These are phyloP conservation scores for Chironomus tentans DNA, from an alignment of 2,888 invertebrate species.

Conservation along the genomic window DNA sequence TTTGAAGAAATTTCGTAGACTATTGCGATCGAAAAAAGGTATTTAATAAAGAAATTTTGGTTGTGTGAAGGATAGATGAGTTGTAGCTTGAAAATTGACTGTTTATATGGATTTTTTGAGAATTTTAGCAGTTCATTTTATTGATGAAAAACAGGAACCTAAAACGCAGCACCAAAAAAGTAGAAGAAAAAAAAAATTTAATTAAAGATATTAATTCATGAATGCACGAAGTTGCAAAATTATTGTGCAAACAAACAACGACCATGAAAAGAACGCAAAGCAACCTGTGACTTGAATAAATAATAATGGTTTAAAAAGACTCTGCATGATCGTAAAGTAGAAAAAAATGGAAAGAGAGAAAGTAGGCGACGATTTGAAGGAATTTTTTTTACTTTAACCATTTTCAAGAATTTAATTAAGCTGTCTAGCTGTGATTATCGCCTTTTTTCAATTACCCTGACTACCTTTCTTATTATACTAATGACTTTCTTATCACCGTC, in stretches of 20 bases:
- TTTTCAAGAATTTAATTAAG: not conserved
- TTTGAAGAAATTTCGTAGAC: not conserved
- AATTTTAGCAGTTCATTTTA: too few species aligned
- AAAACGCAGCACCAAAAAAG: not conserved
- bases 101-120: too few species aligned
- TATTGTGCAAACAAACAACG: conserved; percentile 2
- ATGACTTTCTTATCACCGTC: too few species aligned
- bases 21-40: not conserved
- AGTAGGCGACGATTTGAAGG: conserved; percentile 1
- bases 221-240: not conserved
- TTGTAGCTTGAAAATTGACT: too few species aligned
- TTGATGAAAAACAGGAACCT: not conserved
- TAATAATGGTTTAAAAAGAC: not conserved
- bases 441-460: too few species aligned
- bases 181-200: not conserved
- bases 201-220: not conserved
- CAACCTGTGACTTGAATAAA: conserved; percentile 15
- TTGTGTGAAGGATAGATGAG: not conserved
- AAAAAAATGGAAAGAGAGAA: not conserved
- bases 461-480: too few species aligned
- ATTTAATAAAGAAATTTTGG: not conserved
- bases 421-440: not conserved
- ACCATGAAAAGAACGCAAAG: not conserved
- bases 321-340: too few species aligned
- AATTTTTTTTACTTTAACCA: not conserved